A percentile compares a stretch with the other conserved stretches of the same genome.
Conservation (phyloP, 2,797 vertebrate species). For the Lates japonicus region DNA sequence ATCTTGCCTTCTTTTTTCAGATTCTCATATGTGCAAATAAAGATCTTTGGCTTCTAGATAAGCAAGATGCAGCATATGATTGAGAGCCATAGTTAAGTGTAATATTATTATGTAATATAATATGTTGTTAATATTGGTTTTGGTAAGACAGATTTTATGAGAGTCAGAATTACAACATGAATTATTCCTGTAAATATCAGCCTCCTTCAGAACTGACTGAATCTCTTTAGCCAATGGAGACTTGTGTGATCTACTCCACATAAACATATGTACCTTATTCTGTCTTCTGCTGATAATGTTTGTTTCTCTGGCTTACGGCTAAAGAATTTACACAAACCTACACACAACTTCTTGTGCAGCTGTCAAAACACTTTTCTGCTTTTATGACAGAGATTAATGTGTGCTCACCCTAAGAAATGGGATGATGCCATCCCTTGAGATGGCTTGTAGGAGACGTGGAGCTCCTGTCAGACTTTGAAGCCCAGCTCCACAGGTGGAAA, state of each 20-base stretch:
- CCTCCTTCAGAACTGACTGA: background rate
- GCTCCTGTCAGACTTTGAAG: conserved; percentile 98
- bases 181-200: background rate
- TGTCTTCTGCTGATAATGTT: background rate
- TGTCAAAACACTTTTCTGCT: background rate
- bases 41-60: background rate
- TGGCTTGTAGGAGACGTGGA: conserved; percentile 96
- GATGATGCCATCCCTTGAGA: conserved; percentile 95
- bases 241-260: background rate
- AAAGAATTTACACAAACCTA: background rate
- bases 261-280: background rate
- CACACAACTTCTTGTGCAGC: background rate
- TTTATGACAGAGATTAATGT: background rate
- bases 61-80: background rate
- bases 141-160: background rate
- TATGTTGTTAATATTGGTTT: background rate
- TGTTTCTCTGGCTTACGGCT: background rate
- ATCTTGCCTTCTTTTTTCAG: background rate
- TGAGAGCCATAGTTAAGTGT: too few relatives aligned
- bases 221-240: too few relatives aligned
- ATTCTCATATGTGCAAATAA: background rate
- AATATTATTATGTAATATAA: too few relatives aligned
- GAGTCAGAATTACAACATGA: background rate
- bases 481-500: conserved; percentile 96
- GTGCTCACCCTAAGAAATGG: conserved; percentile 94